Percentiles rank a stretch among this genome's conserved stretches.
phyloP scores from a whole-genome alignment of 2,113 vertebrate species.

The Pterocles gutturalis region DNA sequence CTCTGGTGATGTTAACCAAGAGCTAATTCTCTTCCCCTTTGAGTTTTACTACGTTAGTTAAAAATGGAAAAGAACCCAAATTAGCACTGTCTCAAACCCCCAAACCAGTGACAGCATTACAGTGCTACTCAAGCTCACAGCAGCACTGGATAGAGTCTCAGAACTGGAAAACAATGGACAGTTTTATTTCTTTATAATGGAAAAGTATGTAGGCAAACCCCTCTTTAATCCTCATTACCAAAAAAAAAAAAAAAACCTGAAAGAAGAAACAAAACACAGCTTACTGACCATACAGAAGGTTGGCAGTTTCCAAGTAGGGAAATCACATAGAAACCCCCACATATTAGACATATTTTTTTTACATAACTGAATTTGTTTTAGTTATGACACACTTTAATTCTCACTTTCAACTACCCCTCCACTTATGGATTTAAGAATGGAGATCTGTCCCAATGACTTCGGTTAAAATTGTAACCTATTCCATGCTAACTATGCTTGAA shows the following conservation, averaged over 20 bases:
- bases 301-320: background rate
- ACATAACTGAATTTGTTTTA: no score
- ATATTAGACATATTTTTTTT: no score
- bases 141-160: background rate
- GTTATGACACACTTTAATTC: background rate
- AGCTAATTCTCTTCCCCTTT: background rate
- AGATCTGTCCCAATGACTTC: background rate
- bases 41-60: background rate
- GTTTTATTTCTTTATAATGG: background rate
- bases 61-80: background rate
- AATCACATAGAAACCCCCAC: background rate
- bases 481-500: background rate
- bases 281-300: background rate
- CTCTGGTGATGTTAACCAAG: background rate
- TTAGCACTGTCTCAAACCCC: background rate
- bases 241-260: background rate
- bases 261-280: background rate
- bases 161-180: background rate
- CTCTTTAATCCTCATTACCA: background rate
- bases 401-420: background rate
- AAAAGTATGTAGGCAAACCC: background rate
- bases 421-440: background rate
- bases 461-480: background rate
- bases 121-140: background rate
- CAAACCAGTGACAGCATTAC: background rate